Conservation (phyloP, 2,888 invertebrate species). For the Drosophila fungiperda region DNA sequence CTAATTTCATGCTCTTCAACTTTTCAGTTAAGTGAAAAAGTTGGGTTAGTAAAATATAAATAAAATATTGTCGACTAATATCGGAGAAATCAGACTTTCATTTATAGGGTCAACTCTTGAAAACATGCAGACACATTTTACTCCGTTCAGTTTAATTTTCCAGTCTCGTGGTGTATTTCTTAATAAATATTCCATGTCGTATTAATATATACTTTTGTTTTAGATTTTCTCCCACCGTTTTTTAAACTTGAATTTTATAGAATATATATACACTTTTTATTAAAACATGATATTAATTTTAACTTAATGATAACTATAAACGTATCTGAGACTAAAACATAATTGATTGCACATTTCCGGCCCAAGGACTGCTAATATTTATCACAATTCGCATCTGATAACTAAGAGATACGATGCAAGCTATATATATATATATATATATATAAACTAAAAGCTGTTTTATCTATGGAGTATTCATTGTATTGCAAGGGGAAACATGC, state of each 20-base stretch:
- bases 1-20: neutral
- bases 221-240: neutral
- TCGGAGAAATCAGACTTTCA: neutral
- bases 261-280: constrained; percentile 49
- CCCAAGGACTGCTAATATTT: constrained; percentile 84
- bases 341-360: constrained; percentile 85
- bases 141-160: neutral
- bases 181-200: neutral
- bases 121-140: neutral
- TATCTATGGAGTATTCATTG: constrained; percentile 36
- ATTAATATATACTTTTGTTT: neutral
- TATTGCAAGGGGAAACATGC: neutral
- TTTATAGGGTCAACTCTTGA: neutral
- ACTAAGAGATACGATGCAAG: constrained; percentile 59
- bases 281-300: constrained; percentile 9
- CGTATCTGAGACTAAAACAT: constrained; percentile 56
- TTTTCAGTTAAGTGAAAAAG: neutral
- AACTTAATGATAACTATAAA: constrained; percentile 6
- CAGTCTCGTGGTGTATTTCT: neutral
- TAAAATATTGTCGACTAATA: neutral
- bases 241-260: neutral
- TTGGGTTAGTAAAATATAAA: neutral
- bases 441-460: constrained; percentile 14
- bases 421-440: constrained; percentile 32
- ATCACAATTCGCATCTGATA: constrained; percentile 83